Base-by-base conservation (phyloP, 2,888 invertebrate genomes). In the Meghimatium bilineatum region DNA sequence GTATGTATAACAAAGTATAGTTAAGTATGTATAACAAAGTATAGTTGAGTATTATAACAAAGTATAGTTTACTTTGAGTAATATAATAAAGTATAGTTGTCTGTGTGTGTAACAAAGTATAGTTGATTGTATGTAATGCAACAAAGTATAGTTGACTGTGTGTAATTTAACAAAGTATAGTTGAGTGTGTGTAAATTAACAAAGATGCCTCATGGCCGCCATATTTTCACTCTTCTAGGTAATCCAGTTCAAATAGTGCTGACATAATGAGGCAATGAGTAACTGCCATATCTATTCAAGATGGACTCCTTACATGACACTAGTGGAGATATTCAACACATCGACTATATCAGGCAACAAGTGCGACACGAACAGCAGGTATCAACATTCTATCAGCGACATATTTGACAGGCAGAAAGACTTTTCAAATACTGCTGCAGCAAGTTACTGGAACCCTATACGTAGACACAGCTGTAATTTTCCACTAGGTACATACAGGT, bases 191-290 rank as follows among this genome's bases (percentile, higher is more conserved):
- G n/a, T n/a, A n/a, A n/a, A n/a, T n/a, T n/a, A n/a, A n/a, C 44
- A 8, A 44, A 44, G 6, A 44, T 44, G 12, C 12, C 12, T 44
- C 44, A 56, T 3, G 17, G 8, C 2, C n/a, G 60, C 23, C 3
- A 63, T n/a, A 63, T 63, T 63, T 63, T 63, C 60, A n/a, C 5
- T 63, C n/a, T 52, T 17, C 52, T 34, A 74, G 74, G 17, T 52
- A 29, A 5, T 8, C 29, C 20, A 74, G 1, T 32, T 34, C 17
- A 63, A 77, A 26, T 77, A 78, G 66, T 29, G 23, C 29, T 14
- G 69, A 38, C 72, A 81, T 20, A 63, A 74, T 81, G 74, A 63
- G 72, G 81, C 81, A 60, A 80, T 81, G 81, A 81, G 14, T 74
- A 29, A 32, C 81, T 5, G 8, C 36, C 14, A 60, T 20, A 38